A percentile compares a stretch with the other conserved stretches of the same genome.
These are phyloP conservation scores for Malurus melanocephalus DNA, from an alignment of 2,113 vertebrate genomes.

Conservation along the genomic window DNA sequence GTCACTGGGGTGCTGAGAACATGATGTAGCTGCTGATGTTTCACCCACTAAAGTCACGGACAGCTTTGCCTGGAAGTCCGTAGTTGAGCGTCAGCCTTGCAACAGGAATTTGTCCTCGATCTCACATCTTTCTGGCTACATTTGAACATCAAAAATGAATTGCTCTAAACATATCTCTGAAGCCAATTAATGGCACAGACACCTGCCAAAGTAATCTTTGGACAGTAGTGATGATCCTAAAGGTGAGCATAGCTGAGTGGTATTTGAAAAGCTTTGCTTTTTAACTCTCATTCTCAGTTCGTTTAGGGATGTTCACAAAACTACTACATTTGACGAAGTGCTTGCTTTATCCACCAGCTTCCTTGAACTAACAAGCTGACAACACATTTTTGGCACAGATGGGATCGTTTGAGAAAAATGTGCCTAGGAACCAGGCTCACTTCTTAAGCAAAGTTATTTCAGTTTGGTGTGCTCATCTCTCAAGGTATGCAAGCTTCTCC, in stretches of 20 bases:
- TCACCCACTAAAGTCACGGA: not conserved
- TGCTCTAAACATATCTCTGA: not conserved
- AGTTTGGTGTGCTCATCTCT: not conserved
- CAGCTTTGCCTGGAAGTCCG: not conserved
- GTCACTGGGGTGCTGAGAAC: not conserved
- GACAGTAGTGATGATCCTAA: conserved; percentile 14
- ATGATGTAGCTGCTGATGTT: not conserved
- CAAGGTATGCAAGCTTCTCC: not conserved
- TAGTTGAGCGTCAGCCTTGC: not conserved
- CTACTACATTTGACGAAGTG: not conserved
- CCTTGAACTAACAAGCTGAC: conserved; percentile 3
- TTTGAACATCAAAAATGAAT: not conserved
- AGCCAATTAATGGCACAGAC: not conserved
- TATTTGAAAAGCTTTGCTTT: conserved; percentile 13
- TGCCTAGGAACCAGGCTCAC: not conserved
- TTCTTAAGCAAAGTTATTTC: conserved; percentile 1
- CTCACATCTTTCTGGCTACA: not conserved
- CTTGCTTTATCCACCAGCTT: conserved; percentile 11
- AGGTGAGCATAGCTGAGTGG: not conserved
- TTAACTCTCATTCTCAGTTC: not conserved
- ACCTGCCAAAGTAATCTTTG: not conserved
- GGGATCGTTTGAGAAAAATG: conserved; percentile 10
- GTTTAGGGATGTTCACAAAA: not conserved
- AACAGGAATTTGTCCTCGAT: not conserved
- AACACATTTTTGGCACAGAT: not conserved